Evolutionary conservation across 2,888 invertebrate species (phyloP), one percentile per base, ranked within the genome.

Genomic region (Pharmacophagus antenor): DNA sequence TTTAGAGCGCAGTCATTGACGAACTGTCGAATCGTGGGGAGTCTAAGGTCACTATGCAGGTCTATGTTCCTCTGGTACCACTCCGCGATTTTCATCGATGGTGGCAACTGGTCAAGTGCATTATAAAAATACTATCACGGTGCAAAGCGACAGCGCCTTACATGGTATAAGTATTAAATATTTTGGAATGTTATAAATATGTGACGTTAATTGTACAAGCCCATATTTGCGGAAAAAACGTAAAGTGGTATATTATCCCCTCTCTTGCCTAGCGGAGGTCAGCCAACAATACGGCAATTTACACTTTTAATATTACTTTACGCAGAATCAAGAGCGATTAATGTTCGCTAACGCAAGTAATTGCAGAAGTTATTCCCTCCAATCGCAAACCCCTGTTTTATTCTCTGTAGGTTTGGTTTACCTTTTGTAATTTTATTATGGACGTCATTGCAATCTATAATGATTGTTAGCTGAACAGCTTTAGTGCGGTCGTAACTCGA

Each of bases 401-500:
- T 37, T 37, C 37, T 37, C 15, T n/a, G 5, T 5, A 37, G 10
- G 37, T 37, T 1, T 37, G n/a, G n/a, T 15, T n/a, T 37, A 1
- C 37, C n/a, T 15, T 37, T 37, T 37, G 15, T 37, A 37, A 37
- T 37, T 37, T 5, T 37, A 1, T 37, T 4, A 37, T 5, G 7
- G 18, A 44, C 15, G 10, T n/a, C 17, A 46, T 46, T 31, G 20
- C 17, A 15, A 46, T 54, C 21, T n/a, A 27, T 46, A 17, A 46
- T 31, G 8, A 17, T 37, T 37, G 23, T 18, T 25, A 15, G 41
- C 22, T n/a, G 42, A 44, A 17, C 50, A 50, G 25, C 42, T 41
- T 23, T 31, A 44, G 21, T 41, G 52, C 21, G 52, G 52, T 52
- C 20, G 58, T 23, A 53, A 58, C 21, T 1, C 8, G 47, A 58